Evolutionary conservation across 2,888 invertebrate species (phyloP), one percentile per base, ranked within the genome.

Genomic region (Andrena chrysosceles): DNA sequence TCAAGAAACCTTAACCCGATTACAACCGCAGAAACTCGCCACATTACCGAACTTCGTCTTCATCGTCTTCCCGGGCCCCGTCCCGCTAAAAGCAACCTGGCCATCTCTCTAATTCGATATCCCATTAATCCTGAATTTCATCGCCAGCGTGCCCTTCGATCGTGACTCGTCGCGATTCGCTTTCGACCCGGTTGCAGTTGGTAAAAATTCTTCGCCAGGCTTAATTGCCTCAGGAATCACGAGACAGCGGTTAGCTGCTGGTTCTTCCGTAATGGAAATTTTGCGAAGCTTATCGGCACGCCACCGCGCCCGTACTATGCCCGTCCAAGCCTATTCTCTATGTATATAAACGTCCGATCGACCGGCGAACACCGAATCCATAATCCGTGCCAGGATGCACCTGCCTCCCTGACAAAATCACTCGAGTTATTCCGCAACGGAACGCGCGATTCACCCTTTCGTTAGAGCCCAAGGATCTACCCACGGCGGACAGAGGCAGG

Each of bases 311-410:
- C n/a, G 49, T 23, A 52, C 63, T 52, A 31, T 54, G 63, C n/a
- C 85, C 81, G 26, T 0, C 13, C 7, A 26, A 5, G 16, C 48
- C 67, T 33, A 13, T 73, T 52, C 42, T n/a, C 85, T 52, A 54
- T 67, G 59, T 71, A 85, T 85, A 81, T 81, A 78, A 67, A 66
- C 78, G 64, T 63, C 68, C 78, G 73, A 85, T 86, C 86, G 88
- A 89, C 83, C 86, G 86, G 79, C 86, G 86, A 80, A 80, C 79
- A 77, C 62, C 82, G 85, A 88, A 90, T 90, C 90, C 90, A 90
- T 90, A 90, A 83, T 88, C 90, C 87, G 90, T 90, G 86, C 90
- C 90, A 90, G 90, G 90, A 90, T 89, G 89, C 90, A 87, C 90
- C 90, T 86, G 88, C 81, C 87, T 82, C 67, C 60, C 80, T 81